Evolutionary conservation across 2,113 vertebrate genomes (phyloP), one percentile per base, ranked within the genome.

Genomic region (Oceanodroma tethys): DNA sequence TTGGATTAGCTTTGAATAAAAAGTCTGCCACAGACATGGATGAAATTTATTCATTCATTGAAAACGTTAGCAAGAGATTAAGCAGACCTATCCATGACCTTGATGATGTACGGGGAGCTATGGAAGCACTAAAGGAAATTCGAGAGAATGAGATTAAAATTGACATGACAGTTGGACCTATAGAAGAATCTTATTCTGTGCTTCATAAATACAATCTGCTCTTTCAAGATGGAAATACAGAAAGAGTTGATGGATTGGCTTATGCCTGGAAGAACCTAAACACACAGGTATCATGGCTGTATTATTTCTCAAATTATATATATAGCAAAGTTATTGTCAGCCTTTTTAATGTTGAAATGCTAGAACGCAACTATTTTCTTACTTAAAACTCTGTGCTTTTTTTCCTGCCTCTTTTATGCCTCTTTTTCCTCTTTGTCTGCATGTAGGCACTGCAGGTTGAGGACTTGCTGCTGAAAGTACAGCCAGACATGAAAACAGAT

Each of bases 191-290:
- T 42, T 98, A 98, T 10, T 48, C 98, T 42, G 96, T 99, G 34
- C 98, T 99, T 42, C 98, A 98, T 91, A 98, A 98, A 74, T 97
- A 98, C 65, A 97, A 98, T 50, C 97, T 99, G 19, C 80, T 97
- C 42, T 98, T 98, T 89, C 97, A 84, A 53, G 98, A 98, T 65
- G 97, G 98, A 56, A 99, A 98, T 55, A 93, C 98, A 6, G 98
- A 99, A 90, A 98, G 96, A 34, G 98, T 99, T 50, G 99, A 99
- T 84, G 98, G 98, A 10, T 97, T 99, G 84, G 97, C 96, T 36
- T 99, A 99, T 91, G 97, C 97, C 78, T 99, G 98, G 99, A 99
- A 97, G 29, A 98, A 95, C 91, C 97, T 99, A 76, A 98, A 94
- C 23, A 70, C 89, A 27, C 98, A 98, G 98, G 99, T 99, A 96